Evolutionary conservation across 2,888 invertebrate species (phyloP).

Genomic region (Hylaea fasciaria): DNA sequence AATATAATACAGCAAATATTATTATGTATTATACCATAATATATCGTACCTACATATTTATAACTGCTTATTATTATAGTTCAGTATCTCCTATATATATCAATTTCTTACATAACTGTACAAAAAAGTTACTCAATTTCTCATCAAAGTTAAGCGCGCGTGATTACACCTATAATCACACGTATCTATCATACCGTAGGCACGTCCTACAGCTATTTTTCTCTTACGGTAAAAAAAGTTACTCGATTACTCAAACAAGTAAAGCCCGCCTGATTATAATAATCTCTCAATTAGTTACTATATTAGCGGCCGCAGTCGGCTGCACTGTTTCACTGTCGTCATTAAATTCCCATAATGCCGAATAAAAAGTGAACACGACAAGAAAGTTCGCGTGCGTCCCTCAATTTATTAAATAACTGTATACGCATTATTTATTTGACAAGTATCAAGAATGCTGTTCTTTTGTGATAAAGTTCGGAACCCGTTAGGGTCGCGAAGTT

Average conservation of each 20-base stretch:
- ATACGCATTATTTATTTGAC: conserved; percentile 41
- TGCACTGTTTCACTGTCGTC: conserved; percentile 26
- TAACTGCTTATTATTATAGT: too few species aligned
- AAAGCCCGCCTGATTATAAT: too few species aligned
- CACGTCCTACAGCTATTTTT: too few species aligned
- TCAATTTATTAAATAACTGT: conserved; percentile 36
- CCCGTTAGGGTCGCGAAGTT: not conserved
- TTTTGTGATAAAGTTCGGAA: conserved; percentile 25
- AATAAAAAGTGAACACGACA: conserved; percentile 12
- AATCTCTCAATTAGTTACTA: too few species aligned
- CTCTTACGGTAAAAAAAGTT: too few species aligned
- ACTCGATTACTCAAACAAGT: too few species aligned
- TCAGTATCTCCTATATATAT: too few species aligned
- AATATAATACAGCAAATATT: too few species aligned
- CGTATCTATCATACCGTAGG: too few species aligned
- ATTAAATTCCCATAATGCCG: conserved; percentile 15
- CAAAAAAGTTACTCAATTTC: not conserved
- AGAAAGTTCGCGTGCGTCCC: conserved; percentile 33
- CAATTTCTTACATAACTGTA: not conserved
- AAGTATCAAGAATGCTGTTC: conserved; percentile 26
- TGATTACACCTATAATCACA: too few species aligned
- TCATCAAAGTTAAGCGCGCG: not conserved
- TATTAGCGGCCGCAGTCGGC: not conserved
- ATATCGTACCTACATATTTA: too few species aligned
- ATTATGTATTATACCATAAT: too few species aligned